These are phyloP conservation scores for Myiopsitta monachus DNA, from an alignment of 2,113 vertebrate genomes.

Conservation along the genomic window DNA sequence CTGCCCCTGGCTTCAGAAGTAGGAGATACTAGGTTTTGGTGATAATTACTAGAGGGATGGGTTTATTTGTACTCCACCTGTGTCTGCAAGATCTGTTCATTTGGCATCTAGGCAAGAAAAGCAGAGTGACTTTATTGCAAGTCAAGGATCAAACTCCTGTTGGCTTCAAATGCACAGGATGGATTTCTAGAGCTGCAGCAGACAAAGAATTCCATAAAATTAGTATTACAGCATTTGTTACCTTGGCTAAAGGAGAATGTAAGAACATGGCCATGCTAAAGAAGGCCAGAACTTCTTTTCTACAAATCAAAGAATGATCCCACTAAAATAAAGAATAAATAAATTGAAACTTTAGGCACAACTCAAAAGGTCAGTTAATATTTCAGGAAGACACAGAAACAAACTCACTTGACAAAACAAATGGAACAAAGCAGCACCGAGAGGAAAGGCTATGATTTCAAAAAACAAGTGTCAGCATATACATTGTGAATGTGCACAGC, in stretches of 20 bases:
- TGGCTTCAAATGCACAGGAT: not conserved
- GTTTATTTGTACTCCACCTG: not conserved
- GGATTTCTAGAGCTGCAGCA: not conserved
- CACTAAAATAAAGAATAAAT: not conserved
- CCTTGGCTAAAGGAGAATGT: not conserved
- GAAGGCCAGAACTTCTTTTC: not conserved
- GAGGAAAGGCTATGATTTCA: not conserved
- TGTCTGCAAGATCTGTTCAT: not conserved
- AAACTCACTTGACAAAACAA: not conserved
- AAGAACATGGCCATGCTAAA: not conserved
- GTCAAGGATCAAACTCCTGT: not conserved
- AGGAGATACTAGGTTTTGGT: not conserved
- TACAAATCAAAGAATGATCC: not conserved
- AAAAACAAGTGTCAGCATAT: not conserved
- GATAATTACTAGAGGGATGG: not conserved
- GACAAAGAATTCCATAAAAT: not conserved
- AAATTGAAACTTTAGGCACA: not conserved
- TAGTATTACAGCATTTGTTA: not conserved
- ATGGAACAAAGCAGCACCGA: not conserved
- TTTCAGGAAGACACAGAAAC: not conserved
- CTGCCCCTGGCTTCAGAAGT: not conserved
- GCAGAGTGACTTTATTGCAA: not conserved
- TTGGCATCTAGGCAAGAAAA: conserved; percentile 17
- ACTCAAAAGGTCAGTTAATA: not conserved
- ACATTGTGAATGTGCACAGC: not conserved